These are phyloP conservation scores for Austrolebias charrua DNA, from an alignment of 2,797 vertebrate genomes.

Conservation along the genomic window DNA sequence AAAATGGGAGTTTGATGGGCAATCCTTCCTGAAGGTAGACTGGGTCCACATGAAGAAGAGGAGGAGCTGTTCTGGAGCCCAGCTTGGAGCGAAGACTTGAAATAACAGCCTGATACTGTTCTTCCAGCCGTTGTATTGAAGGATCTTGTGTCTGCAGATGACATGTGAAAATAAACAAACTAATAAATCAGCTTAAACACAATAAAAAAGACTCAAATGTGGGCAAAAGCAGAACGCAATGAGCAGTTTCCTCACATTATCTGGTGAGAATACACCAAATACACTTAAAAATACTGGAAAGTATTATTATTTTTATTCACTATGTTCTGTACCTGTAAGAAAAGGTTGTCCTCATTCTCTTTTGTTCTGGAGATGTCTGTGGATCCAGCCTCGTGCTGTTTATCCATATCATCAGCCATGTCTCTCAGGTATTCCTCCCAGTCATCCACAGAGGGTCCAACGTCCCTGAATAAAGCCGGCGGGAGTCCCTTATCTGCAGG, in stretches of 20 bases:
- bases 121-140: conserved; percentile 72
- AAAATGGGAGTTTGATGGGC: conserved; percentile 5
- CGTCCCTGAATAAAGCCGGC: conserved; percentile 74
- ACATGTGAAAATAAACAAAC: not conserved
- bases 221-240: no score
- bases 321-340: conserved; percentile 79
- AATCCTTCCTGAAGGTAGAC: conserved; percentile 46
- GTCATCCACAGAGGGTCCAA: conserved; percentile 82
- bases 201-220: no score
- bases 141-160: conserved; percentile 69
- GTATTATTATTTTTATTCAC: not conserved
- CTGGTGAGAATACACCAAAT: not conserved
- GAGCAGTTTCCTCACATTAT: not conserved
- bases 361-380: conserved; percentile 28
- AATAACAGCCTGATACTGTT: conserved; percentile 75
- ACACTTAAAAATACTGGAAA: not conserved
- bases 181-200: conserved; percentile 4
- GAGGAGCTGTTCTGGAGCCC: conserved; percentile 63
- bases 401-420: conserved; percentile 65
- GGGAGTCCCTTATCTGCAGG: conserved; percentile 47
- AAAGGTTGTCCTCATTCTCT: conserved; percentile 69
- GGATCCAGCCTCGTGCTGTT: conserved; percentile 23
- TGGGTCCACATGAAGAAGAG: conserved; percentile 55
- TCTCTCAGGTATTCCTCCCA: conserved; percentile 81
- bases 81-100: conserved; percentile 75